Conservation (phyloP, 1,140 invertebrate genomes). For the Drosophila jambulina region DNA sequence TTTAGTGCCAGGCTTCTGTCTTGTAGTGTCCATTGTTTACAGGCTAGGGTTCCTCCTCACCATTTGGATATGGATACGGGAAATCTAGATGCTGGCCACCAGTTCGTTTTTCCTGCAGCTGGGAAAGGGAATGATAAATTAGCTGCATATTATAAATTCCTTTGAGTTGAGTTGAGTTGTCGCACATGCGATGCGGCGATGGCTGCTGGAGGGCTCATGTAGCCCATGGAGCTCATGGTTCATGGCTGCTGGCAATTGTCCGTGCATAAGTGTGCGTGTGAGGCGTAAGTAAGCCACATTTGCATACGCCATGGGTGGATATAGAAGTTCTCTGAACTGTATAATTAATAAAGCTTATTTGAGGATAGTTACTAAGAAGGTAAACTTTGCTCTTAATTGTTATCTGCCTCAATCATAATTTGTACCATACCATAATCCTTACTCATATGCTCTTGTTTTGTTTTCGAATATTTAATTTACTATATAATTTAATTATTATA, state of each 20-base stretch:
- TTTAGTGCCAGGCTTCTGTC: slow-evolving; percentile 53
- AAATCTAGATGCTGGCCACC: slow-evolving; percentile 42
- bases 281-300: slow-evolving; percentile 63
- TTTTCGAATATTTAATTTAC: no score
- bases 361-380: no score
- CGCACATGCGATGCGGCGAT: slow-evolving; percentile 47
- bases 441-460: no score
- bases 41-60: not conserved
- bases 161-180: slow-evolving; percentile 76
- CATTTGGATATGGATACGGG: slow-evolving; percentile 7
- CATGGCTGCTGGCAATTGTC: slow-evolving; percentile 62
- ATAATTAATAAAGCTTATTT: not conserved
- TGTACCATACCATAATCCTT: no score
- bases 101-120: slow-evolving; percentile 18
- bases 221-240: slow-evolving; percentile 47
- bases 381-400: no score
- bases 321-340: not conserved
- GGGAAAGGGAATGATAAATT: slow-evolving; percentile 73
- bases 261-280: slow-evolving; percentile 63
- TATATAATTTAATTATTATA: no score
- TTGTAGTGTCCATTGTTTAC: slow-evolving; percentile 35
- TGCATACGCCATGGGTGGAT: slow-evolving; percentile 44
- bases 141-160: slow-evolving; percentile 81
- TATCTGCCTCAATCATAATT: no score
- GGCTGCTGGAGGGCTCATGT: slow-evolving; percentile 34